A percentile compares a stretch with the other conserved stretches of the same genome.
Evolutionary conservation across 2,113 vertebrate genomes (phyloP).

Genomic region (Myotis lucifugus): DNA sequence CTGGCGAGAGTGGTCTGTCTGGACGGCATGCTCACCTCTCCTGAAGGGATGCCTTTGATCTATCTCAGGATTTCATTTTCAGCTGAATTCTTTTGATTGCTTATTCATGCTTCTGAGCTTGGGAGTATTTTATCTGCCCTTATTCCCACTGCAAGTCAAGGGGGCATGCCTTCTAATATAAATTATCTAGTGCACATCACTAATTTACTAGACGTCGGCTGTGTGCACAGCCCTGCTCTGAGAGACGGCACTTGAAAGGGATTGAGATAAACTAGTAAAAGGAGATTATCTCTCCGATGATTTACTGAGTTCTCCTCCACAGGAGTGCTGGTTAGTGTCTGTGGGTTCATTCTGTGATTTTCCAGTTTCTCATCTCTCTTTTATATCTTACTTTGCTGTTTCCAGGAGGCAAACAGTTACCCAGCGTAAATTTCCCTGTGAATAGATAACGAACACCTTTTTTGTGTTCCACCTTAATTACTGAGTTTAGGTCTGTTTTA

Average conservation of each 20-base stretch:
- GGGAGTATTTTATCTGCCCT: constrained; percentile 56
- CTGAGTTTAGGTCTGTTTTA: not conserved
- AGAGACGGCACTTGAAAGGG: constrained; percentile 64
- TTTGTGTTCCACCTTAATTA: not conserved
- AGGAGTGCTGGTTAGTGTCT: not conserved
- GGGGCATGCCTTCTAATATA: constrained; percentile 48
- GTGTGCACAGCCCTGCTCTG: not conserved
- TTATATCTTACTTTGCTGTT: not conserved
- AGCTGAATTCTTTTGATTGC: constrained; percentile 79
- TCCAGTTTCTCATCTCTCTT: not conserved
- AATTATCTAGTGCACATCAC: constrained; percentile 57
- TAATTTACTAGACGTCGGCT: constrained; percentile 35
- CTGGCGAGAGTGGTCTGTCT: constrained; percentile 75
- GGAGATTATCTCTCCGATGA: constrained; percentile 34
- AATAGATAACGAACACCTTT: not conserved
- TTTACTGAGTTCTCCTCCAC: not conserved
- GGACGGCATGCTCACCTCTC: constrained; percentile 69
- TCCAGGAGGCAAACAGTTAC: not conserved
- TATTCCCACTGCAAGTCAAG: constrained; percentile 44
- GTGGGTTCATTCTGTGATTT: not conserved
- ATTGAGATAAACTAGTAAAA: constrained; percentile 46
- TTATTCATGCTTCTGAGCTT: constrained; percentile 65
- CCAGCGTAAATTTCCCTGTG: not conserved
- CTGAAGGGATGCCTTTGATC: constrained; percentile 83
- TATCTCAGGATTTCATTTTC: constrained; percentile 78